phyloP scores from a whole-genome alignment of 1,140 invertebrate species.

The Sarcophaga bullata region DNA sequence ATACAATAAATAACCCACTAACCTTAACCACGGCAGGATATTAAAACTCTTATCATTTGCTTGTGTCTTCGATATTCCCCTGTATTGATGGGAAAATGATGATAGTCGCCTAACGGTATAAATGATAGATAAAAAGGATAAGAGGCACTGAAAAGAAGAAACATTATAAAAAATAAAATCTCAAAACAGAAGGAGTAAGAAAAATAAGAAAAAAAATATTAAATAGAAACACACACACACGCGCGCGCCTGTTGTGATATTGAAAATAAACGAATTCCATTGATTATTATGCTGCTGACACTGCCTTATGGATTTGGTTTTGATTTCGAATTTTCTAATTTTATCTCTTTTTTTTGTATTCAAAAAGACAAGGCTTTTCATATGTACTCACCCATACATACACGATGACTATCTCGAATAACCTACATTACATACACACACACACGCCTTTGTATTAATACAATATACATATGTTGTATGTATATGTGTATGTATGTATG shows the following conservation, averaged over 20 bases:
- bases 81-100: conserved; percentile 28
- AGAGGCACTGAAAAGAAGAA: background rate
- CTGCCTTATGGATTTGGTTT: conserved; percentile 11
- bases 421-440: background rate
- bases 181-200: background rate
- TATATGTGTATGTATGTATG: too few relatives aligned
- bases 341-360: background rate
- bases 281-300: conserved; percentile 36
- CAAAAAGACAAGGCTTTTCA: background rate
- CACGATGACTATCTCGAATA: background rate
- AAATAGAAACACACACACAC: background rate
- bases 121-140: conserved; percentile 7
- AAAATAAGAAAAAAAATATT: background rate
- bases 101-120: conserved; percentile 14
- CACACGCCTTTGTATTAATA: background rate
- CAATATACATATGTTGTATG: too few relatives aligned
- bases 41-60: conserved; percentile 22
- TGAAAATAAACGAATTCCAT: conserved; percentile 24
- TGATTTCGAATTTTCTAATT: background rate
- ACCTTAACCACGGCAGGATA: conserved; percentile 1
- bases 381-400: too few relatives aligned
- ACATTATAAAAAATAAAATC: background rate
- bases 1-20: background rate
- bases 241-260: background rate
- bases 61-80: background rate